phyloP scores from a whole-genome alignment of 1,140 invertebrate species.

The Euschistus heros region DNA sequence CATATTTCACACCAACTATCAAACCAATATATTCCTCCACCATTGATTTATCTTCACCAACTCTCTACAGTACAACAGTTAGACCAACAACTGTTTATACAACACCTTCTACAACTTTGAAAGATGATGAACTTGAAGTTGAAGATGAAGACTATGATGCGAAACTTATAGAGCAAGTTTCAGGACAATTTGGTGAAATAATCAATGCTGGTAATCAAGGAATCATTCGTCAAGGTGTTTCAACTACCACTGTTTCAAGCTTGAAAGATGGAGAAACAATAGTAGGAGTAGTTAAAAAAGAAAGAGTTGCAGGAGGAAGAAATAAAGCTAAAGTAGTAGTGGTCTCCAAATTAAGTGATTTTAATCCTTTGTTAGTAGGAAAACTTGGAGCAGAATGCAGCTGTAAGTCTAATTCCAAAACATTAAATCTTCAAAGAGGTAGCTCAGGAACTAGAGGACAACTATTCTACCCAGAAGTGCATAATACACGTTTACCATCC shows the following conservation, averaged over 20 bases:
- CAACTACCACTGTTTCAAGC: constrained; percentile 27
- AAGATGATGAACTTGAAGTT: constrained; percentile 23
- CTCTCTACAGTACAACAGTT: constrained; percentile 25
- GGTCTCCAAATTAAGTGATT: constrained; percentile 46
- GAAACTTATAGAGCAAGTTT: constrained; percentile 28
- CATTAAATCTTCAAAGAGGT: constrained; percentile 33
- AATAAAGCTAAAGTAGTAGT: constrained; percentile 41
- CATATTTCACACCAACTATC: constrained; percentile 20
- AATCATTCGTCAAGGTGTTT: constrained; percentile 19
- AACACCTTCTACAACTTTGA: constrained; percentile 12
- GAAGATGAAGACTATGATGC: constrained; percentile 27
- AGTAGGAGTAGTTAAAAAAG: constrained; percentile 30
- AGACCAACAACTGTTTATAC: constrained; percentile 17
- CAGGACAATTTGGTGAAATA: constrained; percentile 30
- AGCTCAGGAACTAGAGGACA: not conserved
- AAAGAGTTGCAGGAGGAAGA: constrained; percentile 25
- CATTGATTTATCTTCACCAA: constrained; percentile 25
- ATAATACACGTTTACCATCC: constrained; percentile 3
- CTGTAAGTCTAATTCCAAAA: constrained; percentile 46
- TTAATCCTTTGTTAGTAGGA: constrained; percentile 52
- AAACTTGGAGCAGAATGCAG: constrained; percentile 63
- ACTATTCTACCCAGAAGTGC: constrained; percentile 20
- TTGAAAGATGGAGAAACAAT: constrained; percentile 30
- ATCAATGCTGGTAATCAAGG: constrained; percentile 25
- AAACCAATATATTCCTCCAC: constrained; percentile 22